Evolutionary conservation across 2,797 vertebrate genomes (phyloP).

Genomic region (Limosa lapponica): DNA sequence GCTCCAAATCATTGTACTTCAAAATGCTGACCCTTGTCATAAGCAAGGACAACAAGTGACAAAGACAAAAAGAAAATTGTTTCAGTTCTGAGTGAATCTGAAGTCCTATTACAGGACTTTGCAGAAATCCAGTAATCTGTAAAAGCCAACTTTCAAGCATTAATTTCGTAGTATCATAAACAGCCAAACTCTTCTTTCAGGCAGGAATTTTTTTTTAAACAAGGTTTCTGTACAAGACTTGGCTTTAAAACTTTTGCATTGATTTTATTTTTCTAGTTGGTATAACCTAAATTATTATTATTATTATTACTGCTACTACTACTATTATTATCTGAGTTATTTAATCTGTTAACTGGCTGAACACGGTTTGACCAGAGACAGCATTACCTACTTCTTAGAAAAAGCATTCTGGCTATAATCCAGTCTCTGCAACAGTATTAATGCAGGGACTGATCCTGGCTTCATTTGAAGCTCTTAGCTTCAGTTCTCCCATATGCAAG

Average conservation of each 20-base stretch:
- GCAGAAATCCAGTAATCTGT: not conserved
- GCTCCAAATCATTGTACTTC: not conserved
- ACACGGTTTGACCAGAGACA: not conserved
- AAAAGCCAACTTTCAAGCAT: not conserved
- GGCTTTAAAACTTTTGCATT: not conserved
- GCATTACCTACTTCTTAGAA: not conserved
- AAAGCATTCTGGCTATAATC: not conserved
- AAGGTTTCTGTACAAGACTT: not conserved
- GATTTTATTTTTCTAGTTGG: not conserved
- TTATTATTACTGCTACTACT: no score
- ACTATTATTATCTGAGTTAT: not conserved
- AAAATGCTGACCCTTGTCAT: constrained; percentile 10
- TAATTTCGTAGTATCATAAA: not conserved
- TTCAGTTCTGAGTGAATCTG: not conserved
- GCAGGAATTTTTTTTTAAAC: not conserved
- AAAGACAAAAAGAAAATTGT: not conserved
- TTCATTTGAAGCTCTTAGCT: not conserved
- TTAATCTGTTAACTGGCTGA: not conserved
- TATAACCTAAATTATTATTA: not conserved
- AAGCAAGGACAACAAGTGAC: not conserved
- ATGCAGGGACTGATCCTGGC: not conserved
- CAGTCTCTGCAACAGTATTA: not conserved
- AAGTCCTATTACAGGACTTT: not conserved
- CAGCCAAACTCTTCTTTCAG: not conserved
- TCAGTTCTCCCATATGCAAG: not conserved